Percentiles rank a stretch among this genome's conserved stretches.
These are phyloP conservation scores for Vombatus ursinus DNA, from an alignment of 2,113 vertebrate species.

Conservation along the genomic window DNA sequence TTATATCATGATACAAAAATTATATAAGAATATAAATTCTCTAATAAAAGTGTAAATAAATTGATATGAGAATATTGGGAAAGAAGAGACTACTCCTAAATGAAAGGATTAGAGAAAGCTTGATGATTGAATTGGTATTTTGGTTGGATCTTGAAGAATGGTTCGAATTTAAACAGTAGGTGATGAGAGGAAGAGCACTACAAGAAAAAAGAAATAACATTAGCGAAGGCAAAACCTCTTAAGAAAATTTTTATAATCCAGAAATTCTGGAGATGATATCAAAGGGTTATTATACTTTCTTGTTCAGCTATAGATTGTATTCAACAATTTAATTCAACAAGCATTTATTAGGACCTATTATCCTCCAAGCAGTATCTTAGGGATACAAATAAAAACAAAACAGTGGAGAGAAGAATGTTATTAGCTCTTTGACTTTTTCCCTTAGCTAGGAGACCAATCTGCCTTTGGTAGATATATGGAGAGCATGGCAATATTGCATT, in stretches of 20 bases:
- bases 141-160: background rate
- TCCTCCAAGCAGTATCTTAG: background rate
- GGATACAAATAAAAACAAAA: background rate
- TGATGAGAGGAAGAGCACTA: background rate
- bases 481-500: background rate
- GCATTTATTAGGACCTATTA: background rate
- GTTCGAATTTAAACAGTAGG: background rate
- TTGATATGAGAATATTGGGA: background rate
- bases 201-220: background rate
- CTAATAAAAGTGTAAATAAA: background rate
- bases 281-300: background rate
- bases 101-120: background rate
- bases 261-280: background rate
- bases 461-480: background rate
- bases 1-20: background rate
- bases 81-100: background rate
- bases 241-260: background rate
- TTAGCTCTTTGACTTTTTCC: background rate
- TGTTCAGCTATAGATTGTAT: background rate
- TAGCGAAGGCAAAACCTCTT: background rate
- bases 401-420: background rate
- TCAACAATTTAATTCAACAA: background rate
- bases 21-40: background rate
- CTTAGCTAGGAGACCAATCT: background rate
- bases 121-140: background rate